Evolutionary conservation across 2,888 invertebrate species (phyloP), one percentile per base, ranked within the genome.

Genomic region (Ophonus ardosiacus): DNA sequence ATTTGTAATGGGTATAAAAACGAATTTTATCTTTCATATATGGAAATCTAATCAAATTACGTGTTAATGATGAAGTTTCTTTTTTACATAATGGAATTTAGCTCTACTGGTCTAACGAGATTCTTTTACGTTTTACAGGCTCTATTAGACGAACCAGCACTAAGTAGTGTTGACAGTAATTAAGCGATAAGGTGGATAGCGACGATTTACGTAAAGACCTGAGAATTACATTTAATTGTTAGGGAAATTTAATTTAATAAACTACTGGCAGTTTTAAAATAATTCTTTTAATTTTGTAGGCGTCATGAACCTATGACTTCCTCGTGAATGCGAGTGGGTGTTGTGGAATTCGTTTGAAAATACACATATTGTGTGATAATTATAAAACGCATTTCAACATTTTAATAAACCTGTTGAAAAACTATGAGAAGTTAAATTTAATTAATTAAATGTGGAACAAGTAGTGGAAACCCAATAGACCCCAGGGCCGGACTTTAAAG

Each of bases 141-240:
- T 31, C 31, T 31, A 31, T 31, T 31, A 31, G 31, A 31, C 31
- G 31, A 31, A 59, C 4, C 59, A 24, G 13, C 7, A 10, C 18
- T 10, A 24, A 63, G 18, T 63, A 63, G 18, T 63, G 63, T 24
- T 63, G 24, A 63, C 24, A 63, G 63, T 63, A 63, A 63, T 63
- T 63, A 63, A 63, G 63, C 63, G 21, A 17, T 17, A 59, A 59
- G 17, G 13, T 63, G 24, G 63, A 63, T 63, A 63, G 63, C 24
- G 21, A 63, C 63, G 24, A 63, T 63, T 63, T 63, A 63, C 21
- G 24, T 63, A 63, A 63, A 63, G 63, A 24, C 63, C 63, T 21
- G 24, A 21, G 7, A 63, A 63, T 63, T 63, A 63, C 24, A 38
- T 68, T 68, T 68, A 68, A 38, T 68, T 68, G 13, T 38, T 13